A percentile compares a stretch with the other conserved stretches of the same genome.
Evolutionary conservation across 2,888 invertebrate genomes (phyloP).

Genomic region (Hirtodrosophila trivittata): DNA sequence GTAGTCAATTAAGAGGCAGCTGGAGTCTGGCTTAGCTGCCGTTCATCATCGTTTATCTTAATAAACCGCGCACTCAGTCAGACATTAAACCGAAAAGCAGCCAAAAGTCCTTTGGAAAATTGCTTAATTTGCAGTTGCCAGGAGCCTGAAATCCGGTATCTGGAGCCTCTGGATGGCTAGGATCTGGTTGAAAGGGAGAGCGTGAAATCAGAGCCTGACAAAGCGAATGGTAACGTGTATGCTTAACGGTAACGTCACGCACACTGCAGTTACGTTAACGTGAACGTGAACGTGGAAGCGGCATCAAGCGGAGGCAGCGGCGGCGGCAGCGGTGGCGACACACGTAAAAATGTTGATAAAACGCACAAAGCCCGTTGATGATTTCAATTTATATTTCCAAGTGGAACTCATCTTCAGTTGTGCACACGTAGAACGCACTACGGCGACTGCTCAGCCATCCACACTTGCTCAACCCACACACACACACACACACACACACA

Average conservation of each 20-base stretch:
- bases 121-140: constrained; percentile 75
- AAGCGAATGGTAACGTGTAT: constrained; percentile 48
- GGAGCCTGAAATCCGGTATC: constrained; percentile 15
- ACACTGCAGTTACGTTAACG: constrained; percentile 56
- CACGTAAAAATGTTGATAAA: constrained; percentile 80
- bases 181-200: neutral
- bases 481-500: neutral
- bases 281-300: constrained; percentile 37
- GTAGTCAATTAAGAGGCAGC: constrained; percentile 6
- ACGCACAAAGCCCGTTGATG: constrained; percentile 80
- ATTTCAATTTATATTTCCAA: constrained; percentile 80
- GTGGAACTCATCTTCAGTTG: constrained; percentile 76
- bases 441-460: constrained; percentile 20
- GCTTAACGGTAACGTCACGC: constrained; percentile 40
- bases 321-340: constrained; percentile 37
- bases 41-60: constrained; percentile 80
- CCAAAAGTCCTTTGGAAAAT: constrained; percentile 72
- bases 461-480: constrained; percentile 5
- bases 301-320: neutral
- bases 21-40: constrained; percentile 46
- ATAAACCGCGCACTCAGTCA: constrained; percentile 75
- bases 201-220: constrained; percentile 63
- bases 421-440: constrained; percentile 41
- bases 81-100: constrained; percentile 72
- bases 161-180: constrained; percentile 1